Conservation (phyloP, 1,140 invertebrate species). For the Metaphire vulgaris region DNA sequence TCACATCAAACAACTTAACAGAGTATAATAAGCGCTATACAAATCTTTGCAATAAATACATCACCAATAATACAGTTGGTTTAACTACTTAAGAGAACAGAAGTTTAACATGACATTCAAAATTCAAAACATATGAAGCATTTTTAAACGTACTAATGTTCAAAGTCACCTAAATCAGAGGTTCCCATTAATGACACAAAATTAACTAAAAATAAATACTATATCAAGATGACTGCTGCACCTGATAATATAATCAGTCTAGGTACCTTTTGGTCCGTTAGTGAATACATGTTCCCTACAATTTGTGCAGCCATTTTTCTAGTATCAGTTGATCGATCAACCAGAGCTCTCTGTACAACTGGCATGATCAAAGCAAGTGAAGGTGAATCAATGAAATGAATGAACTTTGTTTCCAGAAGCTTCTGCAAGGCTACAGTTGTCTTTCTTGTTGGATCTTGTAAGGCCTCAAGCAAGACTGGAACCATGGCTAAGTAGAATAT, state of each 20-base stretch:
- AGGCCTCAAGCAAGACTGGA: conserved; percentile 78
- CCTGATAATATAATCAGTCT: too few relatives aligned
- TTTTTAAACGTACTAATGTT: too few relatives aligned
- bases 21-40: too few relatives aligned
- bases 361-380: conserved; percentile 98
- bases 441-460: conserved; percentile 94
- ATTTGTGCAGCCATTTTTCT: conserved; percentile 97
- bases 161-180: too few relatives aligned
- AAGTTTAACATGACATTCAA: too few relatives aligned
- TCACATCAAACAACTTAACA: too few relatives aligned
- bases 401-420: conserved; percentile 92
- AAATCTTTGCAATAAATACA: too few relatives aligned
- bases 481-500: conserved; percentile 10
- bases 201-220: too few relatives aligned
- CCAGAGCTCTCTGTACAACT: conserved; percentile 91
- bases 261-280: conserved; percentile 85
- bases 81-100: too few relatives aligned
- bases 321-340: conserved; percentile 93
- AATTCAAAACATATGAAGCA: too few relatives aligned
- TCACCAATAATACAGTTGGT: too few relatives aligned
- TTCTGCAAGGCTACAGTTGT: conserved; percentile 85
- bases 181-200: too few relatives aligned
- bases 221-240: neutral
- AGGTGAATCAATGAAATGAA: conserved; percentile 98
- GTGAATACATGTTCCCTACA: conserved; percentile 98